Evolutionary conservation across 2,797 vertebrate species (phyloP).

Genomic region (Hoplostethus mediterraneus): DNA sequence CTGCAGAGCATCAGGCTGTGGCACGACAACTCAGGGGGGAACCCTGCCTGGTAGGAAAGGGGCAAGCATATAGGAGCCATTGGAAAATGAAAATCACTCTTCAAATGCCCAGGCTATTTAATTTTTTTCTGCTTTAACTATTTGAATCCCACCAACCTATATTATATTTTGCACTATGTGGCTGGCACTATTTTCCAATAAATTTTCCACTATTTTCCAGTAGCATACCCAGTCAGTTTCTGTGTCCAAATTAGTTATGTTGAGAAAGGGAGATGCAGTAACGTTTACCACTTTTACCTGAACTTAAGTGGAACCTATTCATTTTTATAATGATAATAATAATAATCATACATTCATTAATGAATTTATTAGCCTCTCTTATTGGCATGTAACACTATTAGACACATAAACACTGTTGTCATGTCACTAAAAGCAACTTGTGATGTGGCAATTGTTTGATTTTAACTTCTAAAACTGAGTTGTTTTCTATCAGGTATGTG

Average conservation of each 20-base stretch:
- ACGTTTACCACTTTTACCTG: no score
- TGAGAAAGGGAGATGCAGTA: not conserved
- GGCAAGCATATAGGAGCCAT: not conserved
- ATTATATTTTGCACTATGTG: not conserved
- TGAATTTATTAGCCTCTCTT: no score
- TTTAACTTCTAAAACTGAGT: not conserved
- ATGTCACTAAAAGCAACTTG: no score
- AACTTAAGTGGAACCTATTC: no score
- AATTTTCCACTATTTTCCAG: not conserved
- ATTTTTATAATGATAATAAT: no score
- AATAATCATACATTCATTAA: no score
- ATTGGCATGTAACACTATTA: no score
- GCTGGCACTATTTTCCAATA: not conserved
- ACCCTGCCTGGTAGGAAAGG: constrained; percentile 87
- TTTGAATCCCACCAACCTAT: not conserved
- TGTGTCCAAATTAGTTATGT: not conserved
- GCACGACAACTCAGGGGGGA: constrained; percentile 92
- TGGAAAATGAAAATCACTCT: not conserved
- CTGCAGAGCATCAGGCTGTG: constrained; percentile 89
- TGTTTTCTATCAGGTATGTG: constrained; percentile 86
- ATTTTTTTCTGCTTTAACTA: no score
- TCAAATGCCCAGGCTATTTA: no score
- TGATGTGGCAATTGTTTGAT: no score
- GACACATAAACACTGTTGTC: no score
- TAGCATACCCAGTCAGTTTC: not conserved